Evolutionary conservation across 2,888 invertebrate species (phyloP), one percentile per base, ranked within the genome.

Genomic region (Drosophila mayaguana): DNA sequence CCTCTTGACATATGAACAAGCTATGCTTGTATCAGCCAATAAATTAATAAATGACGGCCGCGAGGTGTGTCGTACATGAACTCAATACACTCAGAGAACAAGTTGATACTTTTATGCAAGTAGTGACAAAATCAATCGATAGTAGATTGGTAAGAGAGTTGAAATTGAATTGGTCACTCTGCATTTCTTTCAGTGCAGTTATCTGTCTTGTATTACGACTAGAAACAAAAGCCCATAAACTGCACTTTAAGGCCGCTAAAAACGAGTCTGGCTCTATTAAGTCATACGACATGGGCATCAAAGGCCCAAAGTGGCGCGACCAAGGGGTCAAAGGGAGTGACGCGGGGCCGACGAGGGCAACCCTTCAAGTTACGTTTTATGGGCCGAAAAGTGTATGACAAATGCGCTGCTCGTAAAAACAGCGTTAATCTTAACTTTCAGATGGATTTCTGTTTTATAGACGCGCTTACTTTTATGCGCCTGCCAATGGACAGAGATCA

Each of bases 381-480:
- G 83, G 81, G 71, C 81, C 75, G 77, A 78, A 80, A 88, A 88
- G 77, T 83, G 77, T 86, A 88, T 78, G 88, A 86, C 86, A 86
- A 88, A 86, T 85, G 86, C 81, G 81, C 34, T 32, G 73, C 67
- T 83, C 88, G 83, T 86, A 85, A 86, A 81, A 86, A 46, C 72
- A 50, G 65, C 71, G 77, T 76, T 83, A 86, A 86, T 81, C 84
- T 80, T 70, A 62, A 74, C 80, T 72, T 77, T 60, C 61, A 66
- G 65, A 48, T 66, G 71, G 66, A 71, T 75, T 78, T 78, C 77
- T 89, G 78, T 87, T 88, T 90, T 90, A 90, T 83, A 83, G 88
- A 89, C 77, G 84, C 75, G 78, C 88, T 68, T 80, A 76, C 61
- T 76, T 76, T 80, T 76, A 68, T 80, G 62, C 64, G 55, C 43